Evolutionary conservation across 2,888 invertebrate genomes (phyloP), one percentile per base, ranked within the genome.

Genomic region (Lasioglossum oenotherae): DNA sequence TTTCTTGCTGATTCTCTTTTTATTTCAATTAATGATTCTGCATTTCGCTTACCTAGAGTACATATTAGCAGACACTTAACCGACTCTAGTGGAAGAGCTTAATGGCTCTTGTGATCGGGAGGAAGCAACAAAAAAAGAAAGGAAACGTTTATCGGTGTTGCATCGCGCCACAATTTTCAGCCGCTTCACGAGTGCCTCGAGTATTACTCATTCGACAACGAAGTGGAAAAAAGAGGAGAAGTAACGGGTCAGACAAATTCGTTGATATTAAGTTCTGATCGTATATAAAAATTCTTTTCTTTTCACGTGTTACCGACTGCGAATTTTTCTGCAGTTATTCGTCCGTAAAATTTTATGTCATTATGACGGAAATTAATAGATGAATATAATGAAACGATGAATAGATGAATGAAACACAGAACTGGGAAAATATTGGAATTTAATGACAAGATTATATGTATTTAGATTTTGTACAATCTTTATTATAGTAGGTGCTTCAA

Each of bases 31-130:
- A 84, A 81, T 74, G 78, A 78, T 74, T 78, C 76, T 53, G n/a
- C 38, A 53, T 74, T 78, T 57, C 78, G 72, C 76, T 81, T 80
- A 75, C 75, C 78, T 80, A 75, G 74, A 46, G 49, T 74, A 74
- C 74, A 74, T 86, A 86, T 87, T 87, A 88, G 81, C 71, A 78
- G 85, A 88, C 88, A 88, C 87, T 88, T 82, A 87, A 77, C 74
- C 76, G 76, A 77, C 82, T 87, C 87, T 80, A 87, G 84, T 82
- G 85, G 78, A 76, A 85, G 72, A 81, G 81, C 82, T 82, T 84
- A 80, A 85, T 85, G 82, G 78, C 78, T 76, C 80, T 82, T 57
- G 67, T 86, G 82, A 87, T 87, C 86, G 78, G 80, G 69, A 69
- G 75, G n/a, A 79, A 71, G 75, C 64, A 44, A 27, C 27, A 72